These are phyloP conservation scores for Rhysida immarginata DNA, from an alignment of 1,140 invertebrate genomes.

Conservation along the genomic window DNA sequence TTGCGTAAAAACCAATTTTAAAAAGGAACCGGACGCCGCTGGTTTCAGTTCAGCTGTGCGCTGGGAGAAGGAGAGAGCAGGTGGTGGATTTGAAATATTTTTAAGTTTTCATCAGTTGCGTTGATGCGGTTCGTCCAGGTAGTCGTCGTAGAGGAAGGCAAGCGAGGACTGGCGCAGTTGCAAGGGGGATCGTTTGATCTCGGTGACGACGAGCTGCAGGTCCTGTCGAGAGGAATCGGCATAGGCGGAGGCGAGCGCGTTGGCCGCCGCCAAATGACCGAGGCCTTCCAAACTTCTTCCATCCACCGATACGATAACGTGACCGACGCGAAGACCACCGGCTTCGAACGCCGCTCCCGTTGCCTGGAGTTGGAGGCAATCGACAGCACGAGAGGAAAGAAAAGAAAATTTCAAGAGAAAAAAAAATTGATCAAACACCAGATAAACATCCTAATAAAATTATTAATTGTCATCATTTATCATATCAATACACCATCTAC, in stretches of 20 bases:
- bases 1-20: too few species aligned
- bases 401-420: background rate
- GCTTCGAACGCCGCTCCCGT: conserved; percentile 84
- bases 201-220: conserved; percentile 73
- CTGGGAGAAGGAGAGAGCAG: too few species aligned
- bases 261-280: conserved; percentile 61
- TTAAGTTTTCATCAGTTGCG: too few species aligned
- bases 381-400: background rate
- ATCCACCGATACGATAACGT: conserved; percentile 84
- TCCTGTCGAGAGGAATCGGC: conserved; percentile 66
- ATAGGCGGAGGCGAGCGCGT: conserved; percentile 75
- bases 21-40: too few species aligned
- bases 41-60: too few species aligned
- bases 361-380: conserved; percentile 40
- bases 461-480: background rate
- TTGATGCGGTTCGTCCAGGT: too few species aligned
- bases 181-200: conserved; percentile 74
- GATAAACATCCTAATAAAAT: background rate
- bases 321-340: conserved; percentile 78
- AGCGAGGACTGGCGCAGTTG: too few species aligned
- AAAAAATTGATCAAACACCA: background rate
- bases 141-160: too few species aligned
- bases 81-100: too few species aligned
- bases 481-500: background rate
- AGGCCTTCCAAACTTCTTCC: conserved; percentile 63